Base-by-base conservation (phyloP, 2,113 vertebrate genomes). In the Marmota monax region DNA sequence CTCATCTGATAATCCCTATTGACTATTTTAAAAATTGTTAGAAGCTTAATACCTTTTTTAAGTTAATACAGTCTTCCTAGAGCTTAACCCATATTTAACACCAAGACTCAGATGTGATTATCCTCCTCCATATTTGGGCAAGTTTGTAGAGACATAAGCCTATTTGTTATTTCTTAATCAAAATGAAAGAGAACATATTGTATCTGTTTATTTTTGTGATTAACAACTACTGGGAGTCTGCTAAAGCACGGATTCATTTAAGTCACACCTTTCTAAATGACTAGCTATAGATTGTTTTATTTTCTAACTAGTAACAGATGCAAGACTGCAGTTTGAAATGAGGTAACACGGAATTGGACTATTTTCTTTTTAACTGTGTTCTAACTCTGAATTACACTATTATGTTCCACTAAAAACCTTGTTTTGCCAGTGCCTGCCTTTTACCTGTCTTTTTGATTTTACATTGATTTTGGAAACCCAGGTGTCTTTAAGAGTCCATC, bases 181-280 rank as follows among this genome's bases (percentile, higher is more conserved):
- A 94, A 94, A 90, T 73, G 34, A 93, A 85, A 77, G 16, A 51
- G 76, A 88, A 78, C 39, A 65, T 88, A 63, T 42, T 83, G 18
- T 29, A 77, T 85, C 48, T 95, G 65, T 84, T 95, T 96, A 77
- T 93, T 95, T 92, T 80, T 87, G 23, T 91, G 88, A 76, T 79
- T 80, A 94, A 69, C 5, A 34, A 74, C 32, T 61, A 34, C 29
- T 56, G 14, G 7, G n/a, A 87, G 25, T 86, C 51, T 6, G 65
- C 17, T 61, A 27, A 89, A 79, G 13, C 45, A 51, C 39, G 85
- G 72, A 93, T 61, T 87, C 56, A 0, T 85, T 95, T 88, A 58
- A 90, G 56, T 94, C 92, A 90, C 88, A 95, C 58, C 61, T 96
- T 97, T 84, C 67, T 90, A 90, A 97, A 96, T 42, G 53, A 87